Base-by-base conservation (phyloP, 2,113 vertebrate species). In the Tauraco erythrolophus region DNA sequence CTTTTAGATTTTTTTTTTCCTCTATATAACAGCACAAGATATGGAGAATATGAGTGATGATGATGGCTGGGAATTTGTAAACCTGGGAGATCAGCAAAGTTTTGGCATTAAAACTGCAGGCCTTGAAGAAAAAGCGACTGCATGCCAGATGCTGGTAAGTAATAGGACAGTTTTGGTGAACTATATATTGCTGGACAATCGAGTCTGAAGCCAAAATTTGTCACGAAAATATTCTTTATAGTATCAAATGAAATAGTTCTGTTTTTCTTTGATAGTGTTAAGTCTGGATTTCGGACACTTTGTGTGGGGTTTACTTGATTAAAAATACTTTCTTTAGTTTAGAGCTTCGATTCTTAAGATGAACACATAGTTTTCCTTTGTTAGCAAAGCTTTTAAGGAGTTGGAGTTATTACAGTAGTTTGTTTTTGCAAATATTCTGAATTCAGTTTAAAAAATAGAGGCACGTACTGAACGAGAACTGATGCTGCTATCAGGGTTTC, bases 31-130 rank as follows among this genome's bases (percentile, higher is more conserved):
- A 99, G 99, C 99, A 72, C 99, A 99, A 97, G 99, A 99, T 97
- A 99, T 99, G 99, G 99, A 99, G 97, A 99, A 99, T 89, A 99
- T 99, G 98, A 99, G 99, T 5, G 99, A 99, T 89, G 99, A 99
- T 86, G 99, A 99, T 35, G 99, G 99, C 7, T 99, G 99, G 99
- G 99, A 99, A 94, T 99, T 99, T 97, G 99, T 99, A 66, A 99
- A 99, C 96, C 98, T 99, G 92, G 99, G 99, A 62, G 99, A 99
- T 93, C 99, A 99, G 95, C 99, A 99, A 89, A 99, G 99, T 96
- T 99, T 99, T 94, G 99, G 99, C 82, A 99, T 99, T 86, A 99
- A 99, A 98, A 99, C 99, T 6, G 99, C 99, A 19, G 99, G 99
- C 17, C 98, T 99, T 89, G 99, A 99, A 97, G 99, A 99, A 98